Percentiles rank a stretch among this genome's conserved stretches.
phyloP scores from a whole-genome alignment of 2,113 vertebrate species.

The Megaceryle torquata region DNA sequence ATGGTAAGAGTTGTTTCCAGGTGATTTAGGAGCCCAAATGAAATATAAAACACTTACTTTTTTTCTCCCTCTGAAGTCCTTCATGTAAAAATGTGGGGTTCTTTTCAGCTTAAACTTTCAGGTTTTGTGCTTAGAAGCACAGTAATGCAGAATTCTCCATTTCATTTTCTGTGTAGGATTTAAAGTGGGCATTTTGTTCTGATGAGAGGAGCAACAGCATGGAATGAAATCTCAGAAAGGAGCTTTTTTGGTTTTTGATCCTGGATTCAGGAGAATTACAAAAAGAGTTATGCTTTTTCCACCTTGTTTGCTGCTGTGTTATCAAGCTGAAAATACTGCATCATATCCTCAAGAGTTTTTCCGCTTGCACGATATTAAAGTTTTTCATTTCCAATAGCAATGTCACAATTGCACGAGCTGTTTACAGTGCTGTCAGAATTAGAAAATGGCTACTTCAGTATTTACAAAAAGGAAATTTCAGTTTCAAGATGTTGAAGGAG shows the following conservation, averaged over 20 bases:
- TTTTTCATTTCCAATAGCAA: not conserved
- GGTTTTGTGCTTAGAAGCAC: not conserved
- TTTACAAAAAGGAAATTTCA: not conserved
- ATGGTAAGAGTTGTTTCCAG: not conserved
- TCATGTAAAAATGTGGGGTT: not conserved
- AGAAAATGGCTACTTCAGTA: not conserved
- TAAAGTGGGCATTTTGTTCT: not conserved
- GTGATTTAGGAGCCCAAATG: not conserved
- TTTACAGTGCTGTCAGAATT: not conserved
- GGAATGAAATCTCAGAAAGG: not conserved
- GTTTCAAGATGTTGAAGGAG: not conserved
- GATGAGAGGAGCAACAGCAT: not conserved
- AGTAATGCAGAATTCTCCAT: not conserved
- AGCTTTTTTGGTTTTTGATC: not conserved
- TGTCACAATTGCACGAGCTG: not conserved
- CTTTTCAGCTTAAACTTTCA: not conserved
- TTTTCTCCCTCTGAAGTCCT: not conserved
- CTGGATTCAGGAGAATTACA: not conserved
- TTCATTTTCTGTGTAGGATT: not conserved
- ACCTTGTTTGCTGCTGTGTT: not conserved
- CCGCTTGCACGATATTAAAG: not conserved
- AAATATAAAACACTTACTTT: not conserved
- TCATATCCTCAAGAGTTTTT: not conserved
- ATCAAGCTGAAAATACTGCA: not conserved
- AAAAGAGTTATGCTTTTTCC: not conserved